Base-by-base conservation (phyloP, 2,888 invertebrate species). In the Scaptomyza reducta region DNA sequence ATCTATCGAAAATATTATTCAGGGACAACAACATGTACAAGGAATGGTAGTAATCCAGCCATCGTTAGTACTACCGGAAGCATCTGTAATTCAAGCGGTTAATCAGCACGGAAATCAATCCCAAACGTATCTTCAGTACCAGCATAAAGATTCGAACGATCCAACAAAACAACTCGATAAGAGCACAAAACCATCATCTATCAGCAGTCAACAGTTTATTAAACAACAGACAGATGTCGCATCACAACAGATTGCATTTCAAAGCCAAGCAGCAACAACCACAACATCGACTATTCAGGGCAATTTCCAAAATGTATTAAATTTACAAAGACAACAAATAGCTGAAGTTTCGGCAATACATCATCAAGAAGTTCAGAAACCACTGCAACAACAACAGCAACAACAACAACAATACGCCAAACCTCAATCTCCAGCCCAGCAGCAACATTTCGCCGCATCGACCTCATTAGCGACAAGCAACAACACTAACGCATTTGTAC, bases 261-360 rank as follows among this genome's bases (percentile, higher is more conserved):
- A 66, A 45, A 66, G 35, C 18, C 67, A 70, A 60, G 57, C 51
- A 29, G 67, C 68, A 6, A 68, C 71, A 29, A 62, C 77, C 35
- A 62, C 76, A 38, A 66, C 79, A 49, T 63, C 72, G 29, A 65
- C 70, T 6, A 83, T 89, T 55, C 81, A 85, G 68, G 85, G 82
- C 14, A 87, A 88, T 56, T 85, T 88, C 49, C 83, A 87, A 81
- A 89, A 89, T 78, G 85, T 90, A 38, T 77, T 88, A 38, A 82
- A 83, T 59, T 70, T 87, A 40, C 88, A 90, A 59, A 74, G 76
- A 38, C 82, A 88, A 44, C 86, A 79, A 61, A 63, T 79, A 46
- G 55, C 57, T 3, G 70, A 47, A 38, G 54, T 70, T 62, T 49
- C 65, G 59, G 57, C 77, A 59, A 41, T 35, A 6, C 82, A 76